These are phyloP conservation scores for Muscidifurax raptorellus DNA, from an alignment of 1,140 invertebrate genomes.

Conservation along the genomic window DNA sequence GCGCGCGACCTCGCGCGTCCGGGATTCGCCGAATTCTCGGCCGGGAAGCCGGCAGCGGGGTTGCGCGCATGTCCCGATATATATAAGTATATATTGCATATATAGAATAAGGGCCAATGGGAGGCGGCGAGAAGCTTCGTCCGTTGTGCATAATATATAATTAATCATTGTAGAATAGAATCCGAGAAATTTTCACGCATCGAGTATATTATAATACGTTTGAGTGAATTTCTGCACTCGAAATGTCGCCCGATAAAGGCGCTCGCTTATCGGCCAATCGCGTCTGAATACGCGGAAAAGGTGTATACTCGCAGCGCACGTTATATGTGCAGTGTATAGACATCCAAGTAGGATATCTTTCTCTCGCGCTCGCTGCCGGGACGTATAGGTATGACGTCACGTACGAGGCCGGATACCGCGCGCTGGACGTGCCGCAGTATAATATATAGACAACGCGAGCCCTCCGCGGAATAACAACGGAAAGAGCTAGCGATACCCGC, in stretches of 20 bases:
- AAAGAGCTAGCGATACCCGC: conserved; percentile 34
- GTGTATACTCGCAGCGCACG: background rate
- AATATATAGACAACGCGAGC: background rate
- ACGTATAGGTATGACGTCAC: conserved; percentile 70
- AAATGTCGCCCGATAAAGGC: conserved; percentile 11
- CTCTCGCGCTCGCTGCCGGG: conserved; percentile 62
- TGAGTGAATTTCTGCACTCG: too few species aligned
- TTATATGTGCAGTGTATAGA: background rate
- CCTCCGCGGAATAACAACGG: conserved; percentile 65
- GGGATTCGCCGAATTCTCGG: conserved; percentile 26
- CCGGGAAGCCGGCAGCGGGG: conserved; percentile 30
- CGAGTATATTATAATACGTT: too few species aligned
- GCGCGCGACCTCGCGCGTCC: background rate
- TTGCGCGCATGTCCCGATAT: background rate
- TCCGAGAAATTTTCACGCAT: background rate
- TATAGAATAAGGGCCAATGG: background rate
- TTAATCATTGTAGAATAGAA: background rate
- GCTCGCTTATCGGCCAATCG: conserved; percentile 6
- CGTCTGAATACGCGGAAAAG: conserved; percentile 39
- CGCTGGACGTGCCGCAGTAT: conserved; percentile 47
- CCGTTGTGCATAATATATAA: background rate
- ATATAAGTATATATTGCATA: too few species aligned
- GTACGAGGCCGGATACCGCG: conserved; percentile 68
- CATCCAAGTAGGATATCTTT: background rate
- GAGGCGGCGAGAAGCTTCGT: background rate